phyloP scores from a whole-genome alignment of 2,113 vertebrate genomes.

The Haemorhous mexicanus region DNA sequence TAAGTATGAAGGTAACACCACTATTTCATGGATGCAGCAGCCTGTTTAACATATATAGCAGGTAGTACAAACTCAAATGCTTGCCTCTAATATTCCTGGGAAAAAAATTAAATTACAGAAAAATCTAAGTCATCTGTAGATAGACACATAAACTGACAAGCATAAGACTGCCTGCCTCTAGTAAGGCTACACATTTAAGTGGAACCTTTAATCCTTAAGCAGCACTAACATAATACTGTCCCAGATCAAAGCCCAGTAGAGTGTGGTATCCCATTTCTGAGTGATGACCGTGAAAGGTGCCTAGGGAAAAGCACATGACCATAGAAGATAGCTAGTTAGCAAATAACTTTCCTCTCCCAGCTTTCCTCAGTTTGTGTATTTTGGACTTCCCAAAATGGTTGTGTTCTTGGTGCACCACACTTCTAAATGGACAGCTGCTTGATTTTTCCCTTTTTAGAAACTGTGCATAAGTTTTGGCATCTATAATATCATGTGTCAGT shows the following conservation, averaged over 20 bases:
- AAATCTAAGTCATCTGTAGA: neutral
- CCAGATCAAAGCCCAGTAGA: neutral
- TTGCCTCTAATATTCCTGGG: neutral
- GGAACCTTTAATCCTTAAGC: neutral
- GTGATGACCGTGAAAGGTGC: neutral
- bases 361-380: neutral
- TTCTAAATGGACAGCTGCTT: neutral
- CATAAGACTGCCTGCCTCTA: neutral
- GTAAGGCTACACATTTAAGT: neutral
- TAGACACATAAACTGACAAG: neutral
- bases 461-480: neutral
- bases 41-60: neutral
- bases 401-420: neutral
- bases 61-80: neutral
- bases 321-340: neutral
- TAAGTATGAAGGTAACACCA: neutral
- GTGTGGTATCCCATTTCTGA: neutral
- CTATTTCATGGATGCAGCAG: neutral
- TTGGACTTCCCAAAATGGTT: neutral
- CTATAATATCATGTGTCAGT: fast-evolving
- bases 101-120: neutral
- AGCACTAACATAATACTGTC: neutral
- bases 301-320: neutral
- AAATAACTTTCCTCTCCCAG: neutral
- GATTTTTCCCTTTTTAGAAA: neutral